Percentiles rank a stretch among this genome's conserved stretches.
These are phyloP conservation scores for Mycetomoellerius zeteki DNA, from an alignment of 1,140 invertebrate species.

Conservation along the genomic window DNA sequence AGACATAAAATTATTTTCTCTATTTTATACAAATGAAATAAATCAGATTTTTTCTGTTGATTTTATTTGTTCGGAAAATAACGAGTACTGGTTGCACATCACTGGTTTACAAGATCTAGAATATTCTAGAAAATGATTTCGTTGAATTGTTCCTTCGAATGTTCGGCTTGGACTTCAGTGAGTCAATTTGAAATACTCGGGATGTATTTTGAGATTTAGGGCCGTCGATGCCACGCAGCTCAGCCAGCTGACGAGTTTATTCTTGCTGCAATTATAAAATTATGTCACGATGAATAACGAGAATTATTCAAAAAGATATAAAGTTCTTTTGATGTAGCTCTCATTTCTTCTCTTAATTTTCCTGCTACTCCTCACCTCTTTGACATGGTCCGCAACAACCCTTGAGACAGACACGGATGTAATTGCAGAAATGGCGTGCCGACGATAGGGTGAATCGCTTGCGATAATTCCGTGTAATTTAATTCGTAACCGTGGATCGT, in stretches of 20 bases:
- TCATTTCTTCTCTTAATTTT: background rate
- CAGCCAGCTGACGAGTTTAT: constrained; percentile 85
- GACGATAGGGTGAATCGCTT: constrained; percentile 85
- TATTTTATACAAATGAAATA: too few species aligned
- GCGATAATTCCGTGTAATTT: constrained; percentile 82
- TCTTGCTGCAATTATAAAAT: constrained; percentile 79
- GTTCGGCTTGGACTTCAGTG: background rate
- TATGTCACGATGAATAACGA: background rate
- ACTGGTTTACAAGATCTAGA: too few species aligned
- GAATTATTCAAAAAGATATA: background rate
- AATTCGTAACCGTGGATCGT: constrained; percentile 63
- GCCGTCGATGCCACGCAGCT: constrained; percentile 80
- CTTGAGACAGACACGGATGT: constrained; percentile 85
- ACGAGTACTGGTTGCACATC: too few species aligned
- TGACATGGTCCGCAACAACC: constrained; percentile 78
- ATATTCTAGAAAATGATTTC: too few species aligned
- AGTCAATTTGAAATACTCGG: constrained; percentile 82
- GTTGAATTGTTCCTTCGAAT: too few species aligned
- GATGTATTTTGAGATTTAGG: constrained; percentile 78
- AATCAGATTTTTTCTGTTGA: too few species aligned
- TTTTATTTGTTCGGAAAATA: too few species aligned
- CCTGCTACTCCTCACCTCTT: constrained; percentile 77
- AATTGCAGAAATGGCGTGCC: constrained; percentile 83
- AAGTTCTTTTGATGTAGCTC: background rate
- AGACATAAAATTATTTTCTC: too few species aligned